These are phyloP conservation scores for Drosophila truncata DNA, from an alignment of 1,140 invertebrate species.

Conservation along the genomic window DNA sequence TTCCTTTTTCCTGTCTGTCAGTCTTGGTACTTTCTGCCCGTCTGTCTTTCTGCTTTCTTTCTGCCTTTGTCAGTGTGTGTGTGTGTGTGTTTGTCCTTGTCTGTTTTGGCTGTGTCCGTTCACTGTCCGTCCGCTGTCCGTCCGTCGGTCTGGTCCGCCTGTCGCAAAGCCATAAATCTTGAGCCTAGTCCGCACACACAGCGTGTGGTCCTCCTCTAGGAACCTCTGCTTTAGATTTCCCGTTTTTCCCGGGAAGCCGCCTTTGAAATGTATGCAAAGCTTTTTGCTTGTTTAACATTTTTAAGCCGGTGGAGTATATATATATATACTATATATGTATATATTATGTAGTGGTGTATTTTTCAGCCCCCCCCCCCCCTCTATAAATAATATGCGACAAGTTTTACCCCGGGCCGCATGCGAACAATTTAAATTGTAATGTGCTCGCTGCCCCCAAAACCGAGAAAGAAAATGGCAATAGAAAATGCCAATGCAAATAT, in stretches of 20 bases:
- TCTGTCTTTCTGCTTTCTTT: slow-evolving; percentile 10
- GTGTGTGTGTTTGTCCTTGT: slow-evolving; percentile 21
- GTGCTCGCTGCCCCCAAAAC: slow-evolving; percentile 43
- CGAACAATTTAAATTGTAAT: slow-evolving; percentile 79
- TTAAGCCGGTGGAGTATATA: slow-evolving; percentile 40
- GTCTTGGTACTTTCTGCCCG: slow-evolving; percentile 9
- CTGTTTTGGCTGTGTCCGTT: slow-evolving; percentile 9
- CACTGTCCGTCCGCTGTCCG: slow-evolving; percentile 2
- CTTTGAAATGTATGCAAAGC: slow-evolving; percentile 60
- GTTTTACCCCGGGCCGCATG: slow-evolving; percentile 60
- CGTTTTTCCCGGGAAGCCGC: not conserved
- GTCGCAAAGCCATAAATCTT: slow-evolving; percentile 74
- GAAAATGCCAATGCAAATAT: slow-evolving; percentile 68
- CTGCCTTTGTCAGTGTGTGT: slow-evolving; percentile 3
- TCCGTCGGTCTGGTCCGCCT: slow-evolving; percentile 39
- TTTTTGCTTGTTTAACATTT: slow-evolving; percentile 78
- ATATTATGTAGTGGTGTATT: not conserved
- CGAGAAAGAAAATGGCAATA: slow-evolving; percentile 58
- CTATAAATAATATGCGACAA: slow-evolving; percentile 80
- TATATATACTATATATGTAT: not conserved
- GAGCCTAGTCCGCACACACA: slow-evolving; percentile 61
- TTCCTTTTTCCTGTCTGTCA: slow-evolving; percentile 14
- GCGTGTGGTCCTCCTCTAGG: slow-evolving; percentile 41
- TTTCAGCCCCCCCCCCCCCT: not conserved
- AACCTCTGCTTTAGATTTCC: not conserved